These are phyloP conservation scores for Dione juno DNA, from an alignment of 2,888 invertebrate species.

Conservation along the genomic window DNA sequence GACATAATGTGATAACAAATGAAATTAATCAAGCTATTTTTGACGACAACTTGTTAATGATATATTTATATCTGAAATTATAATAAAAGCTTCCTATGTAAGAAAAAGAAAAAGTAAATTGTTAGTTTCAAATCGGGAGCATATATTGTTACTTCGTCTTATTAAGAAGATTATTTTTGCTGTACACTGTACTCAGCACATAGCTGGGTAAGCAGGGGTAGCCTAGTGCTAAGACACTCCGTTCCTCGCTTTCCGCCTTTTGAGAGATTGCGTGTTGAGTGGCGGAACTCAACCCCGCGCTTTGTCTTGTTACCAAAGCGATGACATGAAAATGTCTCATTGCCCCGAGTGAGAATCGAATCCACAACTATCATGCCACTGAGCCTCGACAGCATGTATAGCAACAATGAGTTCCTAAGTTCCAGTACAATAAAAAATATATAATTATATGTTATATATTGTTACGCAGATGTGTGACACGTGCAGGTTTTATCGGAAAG, in stretches of 20 bases:
- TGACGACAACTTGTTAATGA: slow-evolving; percentile 1
- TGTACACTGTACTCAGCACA: neutral
- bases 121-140: slow-evolving; percentile 5
- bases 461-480: slow-evolving; percentile 22
- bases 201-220: neutral
- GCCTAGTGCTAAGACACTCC: neutral
- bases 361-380: no score
- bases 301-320: no score
- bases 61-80: neutral
- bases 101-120: neutral
- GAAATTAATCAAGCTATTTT: neutral
- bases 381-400: no score
- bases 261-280: no score
- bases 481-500: slow-evolving; percentile 34
- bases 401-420: neutral
- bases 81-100: neutral
- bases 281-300: no score
- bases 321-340: no score
- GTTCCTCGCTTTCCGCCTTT: neutral
- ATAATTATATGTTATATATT: neutral
- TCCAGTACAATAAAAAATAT: neutral
- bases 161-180: neutral
- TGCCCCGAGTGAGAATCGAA: no score
- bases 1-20: neutral
- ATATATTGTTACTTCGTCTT: neutral